Conservation (phyloP, 2,113 vertebrate genomes). For the Azemiops feae region DNA sequence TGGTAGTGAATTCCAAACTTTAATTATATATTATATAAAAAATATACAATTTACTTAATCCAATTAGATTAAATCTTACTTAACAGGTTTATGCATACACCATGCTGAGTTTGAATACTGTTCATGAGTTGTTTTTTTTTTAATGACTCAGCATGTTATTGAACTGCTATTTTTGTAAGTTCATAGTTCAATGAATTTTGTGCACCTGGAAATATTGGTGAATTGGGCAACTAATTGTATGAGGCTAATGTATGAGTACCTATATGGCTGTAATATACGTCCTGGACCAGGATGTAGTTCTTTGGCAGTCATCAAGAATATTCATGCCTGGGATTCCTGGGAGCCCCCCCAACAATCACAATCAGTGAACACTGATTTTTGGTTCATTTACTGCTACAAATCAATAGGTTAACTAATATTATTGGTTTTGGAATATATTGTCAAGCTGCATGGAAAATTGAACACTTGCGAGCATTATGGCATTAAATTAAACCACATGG, state of each 20-base stretch:
- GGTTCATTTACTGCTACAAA: not conserved
- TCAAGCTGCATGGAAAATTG: not conserved
- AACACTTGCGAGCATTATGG: not conserved
- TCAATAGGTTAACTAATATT: not conserved
- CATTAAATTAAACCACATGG: not conserved
- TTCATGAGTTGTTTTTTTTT: not conserved
- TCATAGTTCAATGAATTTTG: not conserved
- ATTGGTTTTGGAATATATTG: not conserved
- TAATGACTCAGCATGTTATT: not conserved
- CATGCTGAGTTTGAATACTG: not conserved
- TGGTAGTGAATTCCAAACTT: not conserved
- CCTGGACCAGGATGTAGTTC: not conserved
- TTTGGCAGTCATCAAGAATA: not conserved
- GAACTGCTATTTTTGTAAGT: not conserved
- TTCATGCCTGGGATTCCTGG: not conserved
- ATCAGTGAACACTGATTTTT: not conserved
- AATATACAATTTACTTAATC: not conserved
- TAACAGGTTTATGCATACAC: not conserved
- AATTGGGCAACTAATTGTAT: not conserved
- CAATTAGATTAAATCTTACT: not conserved
- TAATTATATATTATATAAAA: not conserved
- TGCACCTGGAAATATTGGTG: not conserved
- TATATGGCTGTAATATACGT: not conserved
- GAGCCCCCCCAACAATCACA: not conserved
- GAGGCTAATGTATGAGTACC: not conserved